Percentiles rank a stretch among this genome's conserved stretches.
Evolutionary conservation across 1,140 invertebrate genomes (phyloP).

Genomic region (Matsumurasca onukii): DNA sequence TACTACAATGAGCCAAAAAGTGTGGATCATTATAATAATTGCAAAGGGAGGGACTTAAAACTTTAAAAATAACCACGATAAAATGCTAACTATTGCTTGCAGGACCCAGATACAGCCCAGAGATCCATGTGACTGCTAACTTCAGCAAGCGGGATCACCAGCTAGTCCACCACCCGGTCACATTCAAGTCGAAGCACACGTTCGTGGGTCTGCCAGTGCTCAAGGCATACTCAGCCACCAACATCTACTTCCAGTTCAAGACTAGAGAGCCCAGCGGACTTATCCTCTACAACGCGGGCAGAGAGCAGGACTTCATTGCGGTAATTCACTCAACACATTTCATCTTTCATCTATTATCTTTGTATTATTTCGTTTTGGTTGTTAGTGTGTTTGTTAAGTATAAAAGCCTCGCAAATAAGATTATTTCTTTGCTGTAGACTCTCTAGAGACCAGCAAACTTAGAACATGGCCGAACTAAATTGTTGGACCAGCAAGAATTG

Average conservation of each 20-base stretch:
- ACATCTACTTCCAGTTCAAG: constrained; percentile 91
- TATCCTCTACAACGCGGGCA: constrained; percentile 90
- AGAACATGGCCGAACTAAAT: no score
- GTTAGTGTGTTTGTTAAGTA: no score
- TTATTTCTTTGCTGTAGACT: no score
- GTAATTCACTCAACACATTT: no score
- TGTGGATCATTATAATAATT: no score
- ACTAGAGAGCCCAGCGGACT: constrained; percentile 90
- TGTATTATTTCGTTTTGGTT: no score
- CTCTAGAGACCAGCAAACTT: no score
- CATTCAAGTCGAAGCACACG: constrained; percentile 89
- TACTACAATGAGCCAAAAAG: no score
- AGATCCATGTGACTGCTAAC: constrained; percentile 80
- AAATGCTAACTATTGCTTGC: not conserved
- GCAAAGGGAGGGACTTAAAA: no score
- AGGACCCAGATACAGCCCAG: constrained; percentile 29
- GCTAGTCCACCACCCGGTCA: constrained; percentile 84
- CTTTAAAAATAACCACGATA: not conserved
- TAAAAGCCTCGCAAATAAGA: no score
- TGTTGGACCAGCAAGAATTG: no score
- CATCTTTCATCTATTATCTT: no score
- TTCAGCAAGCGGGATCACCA: constrained; percentile 77
- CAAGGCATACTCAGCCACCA: constrained; percentile 85
- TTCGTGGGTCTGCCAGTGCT: constrained; percentile 86
- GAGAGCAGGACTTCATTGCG: constrained; percentile 89